Percentiles rank a stretch among this genome's conserved stretches.
Conservation (phyloP, 2,113 vertebrate genomes). For the Serinus canaria region DNA sequence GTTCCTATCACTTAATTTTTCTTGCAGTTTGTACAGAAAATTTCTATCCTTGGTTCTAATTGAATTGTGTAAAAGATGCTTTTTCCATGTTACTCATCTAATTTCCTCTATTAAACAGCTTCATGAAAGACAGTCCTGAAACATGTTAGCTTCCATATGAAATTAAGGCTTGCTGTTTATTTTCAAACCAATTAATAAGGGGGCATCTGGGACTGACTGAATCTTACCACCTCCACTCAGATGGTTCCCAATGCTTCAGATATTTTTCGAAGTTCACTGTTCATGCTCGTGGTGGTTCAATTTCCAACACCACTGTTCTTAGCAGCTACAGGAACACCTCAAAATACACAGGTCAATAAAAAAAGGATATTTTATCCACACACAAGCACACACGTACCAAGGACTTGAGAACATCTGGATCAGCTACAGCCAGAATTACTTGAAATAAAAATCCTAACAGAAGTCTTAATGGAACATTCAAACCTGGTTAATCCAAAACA, state of each 20-base stretch:
- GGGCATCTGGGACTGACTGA: neutral
- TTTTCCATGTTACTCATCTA: neutral
- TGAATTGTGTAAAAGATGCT: neutral
- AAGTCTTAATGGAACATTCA: constrained; percentile 68
- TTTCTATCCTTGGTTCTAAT: neutral
- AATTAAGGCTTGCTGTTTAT: constrained; percentile 21
- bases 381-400: neutral
- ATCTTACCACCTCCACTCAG: neutral
- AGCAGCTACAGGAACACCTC: neutral
- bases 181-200: neutral
- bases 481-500: constrained; percentile 78
- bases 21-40: neutral
- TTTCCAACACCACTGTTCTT: neutral
- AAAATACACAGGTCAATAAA: neutral
- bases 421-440: neutral
- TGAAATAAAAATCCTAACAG: constrained; percentile 47
- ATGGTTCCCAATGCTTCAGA: neutral
- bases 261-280: neutral
- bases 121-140: neutral
- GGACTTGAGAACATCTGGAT: neutral
- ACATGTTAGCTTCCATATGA: neutral
- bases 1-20: neutral
- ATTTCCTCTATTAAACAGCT: neutral
- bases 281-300: neutral
- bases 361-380: neutral